Evolutionary conservation across 1,140 invertebrate genomes (phyloP), one percentile per base, ranked within the genome.

Genomic region (Heliothis subflexa): DNA sequence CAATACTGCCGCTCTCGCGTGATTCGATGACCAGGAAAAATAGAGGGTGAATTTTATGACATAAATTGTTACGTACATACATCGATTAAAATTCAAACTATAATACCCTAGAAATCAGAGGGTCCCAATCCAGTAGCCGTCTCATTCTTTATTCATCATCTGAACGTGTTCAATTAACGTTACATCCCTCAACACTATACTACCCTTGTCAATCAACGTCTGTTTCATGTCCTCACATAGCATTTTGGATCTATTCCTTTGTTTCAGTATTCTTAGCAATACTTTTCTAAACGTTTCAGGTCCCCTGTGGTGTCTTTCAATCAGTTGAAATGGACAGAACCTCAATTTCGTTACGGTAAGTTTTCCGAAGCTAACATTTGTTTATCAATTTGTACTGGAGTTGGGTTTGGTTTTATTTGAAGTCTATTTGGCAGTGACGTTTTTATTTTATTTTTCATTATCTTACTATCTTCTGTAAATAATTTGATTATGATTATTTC

Each of bases 121-220:
- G 40, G 12, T 33, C 12, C 50, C 11, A 71, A 50, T 14, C 64
- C n/a, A 4, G 33, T 68, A 28, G 25, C 45, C 45, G n/a, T 18
- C 49, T 50, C 59, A 64, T 75, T 75, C 59, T 64, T 75, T 75
- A 75, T 75, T 75, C 73, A 75, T 75, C 57, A 64, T 62, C 47
- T 14, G 59, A 75, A 64, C 73, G 21, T 75, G 73, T 75, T 75
- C 73, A 75, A 75, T 75, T 75, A 75, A 75, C 64, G 59, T 64
- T 33, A 75, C 73, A 64, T 75, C 45, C 47, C 59, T 75, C 73
- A 75, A 75, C 73, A 75, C 59, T 71, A 25, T 25, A 13, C 45
- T 75, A 75, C 73, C 73, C 73, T 62, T 75, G 57, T 75, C 73
- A 75, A 75, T 75, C 73, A 75, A 75, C 59, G 59, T 75, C 73